Percentiles rank a stretch among this genome's conserved stretches.
Conservation (phyloP, 2,113 vertebrate genomes). For the Thamnophis sirtalis region DNA sequence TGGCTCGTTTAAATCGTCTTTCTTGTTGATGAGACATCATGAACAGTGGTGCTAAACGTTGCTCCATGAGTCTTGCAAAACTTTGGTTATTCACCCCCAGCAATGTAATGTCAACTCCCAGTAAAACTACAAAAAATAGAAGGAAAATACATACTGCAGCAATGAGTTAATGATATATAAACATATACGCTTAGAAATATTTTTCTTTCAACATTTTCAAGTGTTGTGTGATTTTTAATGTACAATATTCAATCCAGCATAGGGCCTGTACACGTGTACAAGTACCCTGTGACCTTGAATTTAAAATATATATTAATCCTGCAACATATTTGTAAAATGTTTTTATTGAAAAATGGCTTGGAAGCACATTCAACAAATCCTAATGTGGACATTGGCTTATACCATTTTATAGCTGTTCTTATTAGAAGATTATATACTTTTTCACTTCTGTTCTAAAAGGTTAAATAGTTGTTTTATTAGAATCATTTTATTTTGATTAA, state of each 20-base stretch:
- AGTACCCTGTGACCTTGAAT: not conserved
- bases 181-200: accelerated
- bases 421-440: not conserved
- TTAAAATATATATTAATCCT: not conserved
- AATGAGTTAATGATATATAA: not conserved
- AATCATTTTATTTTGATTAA: not conserved
- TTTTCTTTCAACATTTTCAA: not conserved
- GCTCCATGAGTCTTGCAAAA: constrained; percentile 95
- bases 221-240: not conserved
- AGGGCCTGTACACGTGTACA: not conserved
- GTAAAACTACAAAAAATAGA: constrained; percentile 79
- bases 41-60: constrained; percentile 90
- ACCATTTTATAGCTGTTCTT: not conserved
- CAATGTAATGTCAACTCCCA: constrained; percentile 87
- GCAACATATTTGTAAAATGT: not conserved
- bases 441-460: not conserved
- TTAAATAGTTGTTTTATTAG: not conserved
- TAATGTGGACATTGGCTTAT: not conserved
- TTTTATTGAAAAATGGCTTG: not conserved
- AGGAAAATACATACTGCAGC: not conserved
- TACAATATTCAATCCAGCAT: not conserved
- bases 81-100: constrained; percentile 92
- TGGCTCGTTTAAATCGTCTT: constrained; percentile 82
- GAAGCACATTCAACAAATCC: not conserved
- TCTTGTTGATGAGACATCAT: constrained; percentile 90